phyloP scores from a whole-genome alignment of 53 echinoderm and acorn worm species.

The Paracentrotus lividus region DNA sequence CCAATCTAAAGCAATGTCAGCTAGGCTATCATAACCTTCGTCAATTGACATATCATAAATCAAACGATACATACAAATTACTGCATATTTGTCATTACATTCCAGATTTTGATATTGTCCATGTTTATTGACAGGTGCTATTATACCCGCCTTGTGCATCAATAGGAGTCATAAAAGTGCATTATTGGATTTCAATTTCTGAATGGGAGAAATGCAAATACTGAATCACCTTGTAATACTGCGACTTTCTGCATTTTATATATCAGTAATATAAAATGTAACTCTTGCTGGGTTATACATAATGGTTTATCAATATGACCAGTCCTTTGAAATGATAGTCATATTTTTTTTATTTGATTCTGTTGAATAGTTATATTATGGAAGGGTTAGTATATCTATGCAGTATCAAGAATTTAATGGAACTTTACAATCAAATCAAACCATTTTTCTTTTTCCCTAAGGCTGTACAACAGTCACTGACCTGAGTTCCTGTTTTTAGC shows the following conservation, averaged over 20 bases:
- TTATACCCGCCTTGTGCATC: background rate
- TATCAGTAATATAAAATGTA: background rate
- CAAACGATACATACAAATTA: background rate
- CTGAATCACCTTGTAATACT: background rate
- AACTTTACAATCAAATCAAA: too few relatives aligned
- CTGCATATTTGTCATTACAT: conserved; percentile 7
- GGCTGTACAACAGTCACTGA: background rate
- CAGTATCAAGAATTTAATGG: too few relatives aligned
- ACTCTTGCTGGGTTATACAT: too few relatives aligned
- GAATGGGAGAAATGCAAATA: background rate
- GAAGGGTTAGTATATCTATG: too few relatives aligned
- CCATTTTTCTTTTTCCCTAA: background rate
- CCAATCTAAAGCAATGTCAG: background rate
- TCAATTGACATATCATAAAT: background rate
- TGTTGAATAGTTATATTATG: background rate
- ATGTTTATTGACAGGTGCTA: conserved; percentile 10
- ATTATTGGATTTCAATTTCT: background rate
- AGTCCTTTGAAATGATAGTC: background rate
- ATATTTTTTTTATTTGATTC: too few relatives aligned
- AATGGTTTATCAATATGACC: background rate
- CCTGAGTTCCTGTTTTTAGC: background rate
- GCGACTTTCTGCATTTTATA: background rate
- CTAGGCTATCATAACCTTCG: background rate
- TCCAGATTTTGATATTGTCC: conserved; percentile 1
- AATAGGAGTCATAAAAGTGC: background rate